phyloP scores from a whole-genome alignment of 1,140 invertebrate genomes.

The Pseudobourletiella spinata region DNA sequence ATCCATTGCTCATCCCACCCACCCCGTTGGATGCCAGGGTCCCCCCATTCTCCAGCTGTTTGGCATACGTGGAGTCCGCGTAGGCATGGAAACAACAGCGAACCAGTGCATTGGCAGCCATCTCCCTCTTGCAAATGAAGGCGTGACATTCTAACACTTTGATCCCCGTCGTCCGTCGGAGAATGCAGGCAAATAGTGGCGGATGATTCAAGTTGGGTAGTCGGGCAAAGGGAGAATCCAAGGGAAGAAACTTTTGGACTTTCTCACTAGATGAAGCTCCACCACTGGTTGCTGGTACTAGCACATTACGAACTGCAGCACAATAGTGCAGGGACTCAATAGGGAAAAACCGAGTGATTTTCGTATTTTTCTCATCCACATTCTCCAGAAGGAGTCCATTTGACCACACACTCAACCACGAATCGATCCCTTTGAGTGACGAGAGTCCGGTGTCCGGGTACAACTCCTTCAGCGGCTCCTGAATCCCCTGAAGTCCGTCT shows the following conservation, averaged over 20 bases:
- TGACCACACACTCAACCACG: slow-evolving; percentile 94
- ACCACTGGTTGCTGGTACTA: slow-evolving; percentile 49
- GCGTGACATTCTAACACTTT: slow-evolving; percentile 98
- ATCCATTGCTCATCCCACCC: slow-evolving; percentile 41
- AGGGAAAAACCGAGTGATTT: slow-evolving; percentile 92
- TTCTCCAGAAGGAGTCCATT: slow-evolving; percentile 94
- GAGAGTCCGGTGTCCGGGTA: slow-evolving; percentile 84
- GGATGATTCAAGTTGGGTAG: slow-evolving; percentile 78
- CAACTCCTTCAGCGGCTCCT: slow-evolving; percentile 90
- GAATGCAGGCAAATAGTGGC: slow-evolving; percentile 92
- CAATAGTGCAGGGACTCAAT: slow-evolving; percentile 95
- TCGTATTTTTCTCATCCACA: slow-evolving; percentile 87
- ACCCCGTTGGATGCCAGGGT: slow-evolving; percentile 41
- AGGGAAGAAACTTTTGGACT: slow-evolving; percentile 64
- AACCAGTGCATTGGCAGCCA: slow-evolving; percentile 86
- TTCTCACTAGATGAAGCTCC: slow-evolving; percentile 46
- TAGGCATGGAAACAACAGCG: slow-evolving; percentile 91
- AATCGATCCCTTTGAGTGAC: slow-evolving; percentile 85
- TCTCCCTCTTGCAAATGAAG: slow-evolving; percentile 93
- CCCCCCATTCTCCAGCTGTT: slow-evolving; percentile 57
- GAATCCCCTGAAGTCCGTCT: slow-evolving; percentile 93
- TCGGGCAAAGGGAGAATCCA: slow-evolving; percentile 90
- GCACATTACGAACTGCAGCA: slow-evolving; percentile 80
- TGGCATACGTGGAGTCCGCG: slow-evolving; percentile 84
- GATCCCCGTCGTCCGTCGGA: slow-evolving; percentile 90